phyloP scores from a whole-genome alignment of 2,797 vertebrate genomes.

The Todus mexicanus region DNA sequence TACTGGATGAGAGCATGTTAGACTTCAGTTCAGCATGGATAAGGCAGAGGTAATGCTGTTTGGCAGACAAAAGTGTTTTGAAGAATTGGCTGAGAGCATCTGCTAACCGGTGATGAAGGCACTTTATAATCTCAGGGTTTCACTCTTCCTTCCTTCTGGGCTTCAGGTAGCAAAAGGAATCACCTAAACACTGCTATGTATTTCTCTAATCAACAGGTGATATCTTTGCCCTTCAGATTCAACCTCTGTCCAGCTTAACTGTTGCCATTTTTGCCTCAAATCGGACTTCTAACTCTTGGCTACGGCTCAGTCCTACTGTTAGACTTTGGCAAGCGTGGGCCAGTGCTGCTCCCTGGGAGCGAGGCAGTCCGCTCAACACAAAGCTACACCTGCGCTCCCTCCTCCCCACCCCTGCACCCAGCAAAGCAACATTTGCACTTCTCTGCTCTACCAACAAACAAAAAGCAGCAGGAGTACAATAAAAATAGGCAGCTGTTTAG shows the following conservation, averaged over 20 bases:
- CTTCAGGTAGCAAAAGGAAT: neutral
- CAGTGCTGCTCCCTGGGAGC: neutral
- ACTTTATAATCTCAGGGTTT: neutral
- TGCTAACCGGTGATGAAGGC: constrained; percentile 4
- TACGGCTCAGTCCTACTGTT: neutral
- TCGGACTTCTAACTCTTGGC: neutral
- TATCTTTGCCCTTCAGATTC: neutral
- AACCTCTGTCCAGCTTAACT: neutral
- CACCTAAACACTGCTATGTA: neutral
- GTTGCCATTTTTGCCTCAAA: neutral
- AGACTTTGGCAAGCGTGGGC: neutral
- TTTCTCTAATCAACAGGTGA: neutral
- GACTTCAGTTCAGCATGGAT: neutral
- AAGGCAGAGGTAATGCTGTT: constrained; percentile 30
- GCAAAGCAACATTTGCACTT: neutral
- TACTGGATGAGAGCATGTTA: neutral
- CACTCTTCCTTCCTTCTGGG: neutral
- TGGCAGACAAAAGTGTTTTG: constrained; percentile 38
- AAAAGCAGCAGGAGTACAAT: neutral
- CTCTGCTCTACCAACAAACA: neutral
- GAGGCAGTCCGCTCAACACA: neutral
- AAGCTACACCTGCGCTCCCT: neutral
- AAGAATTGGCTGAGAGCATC: constrained; percentile 49
- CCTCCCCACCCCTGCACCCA: neutral
- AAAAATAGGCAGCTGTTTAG: neutral